Evolutionary conservation across 2,797 vertebrate genomes (phyloP).

Genomic region (Silurus aristotelis): DNA sequence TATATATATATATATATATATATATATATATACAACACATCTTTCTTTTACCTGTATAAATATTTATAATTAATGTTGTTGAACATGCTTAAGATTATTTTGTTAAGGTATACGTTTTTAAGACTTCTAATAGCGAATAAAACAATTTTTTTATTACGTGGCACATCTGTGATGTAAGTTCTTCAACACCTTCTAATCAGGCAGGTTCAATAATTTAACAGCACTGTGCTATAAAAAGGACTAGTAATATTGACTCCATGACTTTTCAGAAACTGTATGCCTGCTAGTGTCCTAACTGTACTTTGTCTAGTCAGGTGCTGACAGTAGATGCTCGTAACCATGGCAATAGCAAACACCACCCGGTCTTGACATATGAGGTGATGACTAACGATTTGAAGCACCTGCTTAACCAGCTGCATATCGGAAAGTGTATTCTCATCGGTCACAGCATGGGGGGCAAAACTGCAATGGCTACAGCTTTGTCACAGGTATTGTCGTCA

Average conservation of each 20-base stretch:
- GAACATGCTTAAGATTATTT: no score
- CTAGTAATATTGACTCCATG: not conserved
- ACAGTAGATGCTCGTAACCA: constrained; percentile 96
- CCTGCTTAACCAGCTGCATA: constrained; percentile 80
- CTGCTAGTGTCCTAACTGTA: constrained; percentile 69
- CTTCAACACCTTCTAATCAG: not conserved
- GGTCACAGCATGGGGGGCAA: constrained; percentile 99
- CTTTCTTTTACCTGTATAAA: no score
- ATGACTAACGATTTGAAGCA: constrained; percentile 86
- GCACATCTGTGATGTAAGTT: not conserved
- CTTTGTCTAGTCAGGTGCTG: constrained; percentile 87
- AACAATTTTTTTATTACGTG: no score
- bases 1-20: no score
- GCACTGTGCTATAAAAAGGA: not conserved
- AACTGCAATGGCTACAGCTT: constrained; percentile 87
- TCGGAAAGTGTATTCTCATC: constrained; percentile 84
- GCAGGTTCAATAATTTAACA: not conserved
- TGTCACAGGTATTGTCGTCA: constrained; percentile 77
- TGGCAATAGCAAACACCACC: constrained; percentile 85
- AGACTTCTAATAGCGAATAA: no score
- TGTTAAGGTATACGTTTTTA: no score
- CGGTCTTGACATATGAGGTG: constrained; percentile 82
- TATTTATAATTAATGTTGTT: not conserved
- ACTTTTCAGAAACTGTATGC: not conserved
- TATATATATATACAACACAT: no score